These are phyloP conservation scores for Diaphora mendica DNA, from an alignment of 2,888 invertebrate genomes.

Conservation along the genomic window DNA sequence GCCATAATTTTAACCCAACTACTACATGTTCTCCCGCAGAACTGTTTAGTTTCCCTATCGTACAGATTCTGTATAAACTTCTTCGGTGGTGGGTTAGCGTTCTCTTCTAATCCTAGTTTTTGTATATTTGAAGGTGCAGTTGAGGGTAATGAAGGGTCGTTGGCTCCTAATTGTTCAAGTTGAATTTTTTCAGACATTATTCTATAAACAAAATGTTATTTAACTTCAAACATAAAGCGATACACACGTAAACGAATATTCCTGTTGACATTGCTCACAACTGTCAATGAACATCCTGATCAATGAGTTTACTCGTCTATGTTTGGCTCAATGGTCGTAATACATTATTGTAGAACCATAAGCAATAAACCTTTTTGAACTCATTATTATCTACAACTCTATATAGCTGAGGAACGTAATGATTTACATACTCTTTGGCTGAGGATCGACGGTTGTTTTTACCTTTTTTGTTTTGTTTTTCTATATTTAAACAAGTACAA, in stretches of 20 bases:
- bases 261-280: neutral
- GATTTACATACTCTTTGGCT: too few relatives aligned
- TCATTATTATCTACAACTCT: neutral
- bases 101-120: neutral
- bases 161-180: neutral
- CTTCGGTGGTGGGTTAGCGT: conserved; percentile 19
- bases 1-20: conserved; percentile 67
- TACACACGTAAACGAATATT: conserved; percentile 1
- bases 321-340: neutral
- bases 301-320: neutral
- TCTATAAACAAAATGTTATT: neutral
- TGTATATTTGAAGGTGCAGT: conserved; percentile 4
- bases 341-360: neutral
- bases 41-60: conserved; percentile 58
- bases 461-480: too few relatives aligned
- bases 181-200: conserved; percentile 11
- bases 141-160: conserved; percentile 5
- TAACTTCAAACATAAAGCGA: conserved; percentile 1
- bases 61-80: conserved; percentile 58
- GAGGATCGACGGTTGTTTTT: too few relatives aligned
- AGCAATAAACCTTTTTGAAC: neutral
- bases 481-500: too few relatives aligned
- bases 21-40: conserved; percentile 64
- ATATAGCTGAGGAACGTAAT: too few relatives aligned
- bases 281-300: conserved; percentile 10